phyloP scores from a whole-genome alignment of 2,888 invertebrate genomes.

The Cylloceria caligata region DNA sequence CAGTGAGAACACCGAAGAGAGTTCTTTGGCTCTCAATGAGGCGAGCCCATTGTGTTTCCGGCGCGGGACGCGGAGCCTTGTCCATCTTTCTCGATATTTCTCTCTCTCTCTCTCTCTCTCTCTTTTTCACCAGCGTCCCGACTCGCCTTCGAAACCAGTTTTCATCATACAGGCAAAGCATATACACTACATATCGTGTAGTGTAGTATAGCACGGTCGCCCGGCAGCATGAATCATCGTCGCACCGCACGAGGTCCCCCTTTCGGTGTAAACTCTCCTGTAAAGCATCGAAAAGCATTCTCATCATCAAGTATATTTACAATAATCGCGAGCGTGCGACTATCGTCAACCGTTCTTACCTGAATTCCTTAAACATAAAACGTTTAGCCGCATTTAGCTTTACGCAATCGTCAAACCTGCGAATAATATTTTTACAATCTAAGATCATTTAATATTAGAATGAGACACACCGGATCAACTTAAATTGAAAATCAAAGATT shows the following conservation, averaged over 20 bases:
- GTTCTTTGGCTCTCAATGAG: constrained; percentile 51
- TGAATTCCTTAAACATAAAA: constrained; percentile 8
- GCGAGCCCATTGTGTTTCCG: constrained; percentile 66
- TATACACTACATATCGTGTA: constrained; percentile 24
- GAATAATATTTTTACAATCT: background rate
- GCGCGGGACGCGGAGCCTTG: constrained; percentile 37
- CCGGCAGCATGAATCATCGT: constrained; percentile 69
- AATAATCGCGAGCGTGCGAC: constrained; percentile 54
- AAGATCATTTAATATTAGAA: no score
- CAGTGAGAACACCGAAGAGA: constrained; percentile 39
- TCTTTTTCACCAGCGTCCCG: constrained; percentile 26
- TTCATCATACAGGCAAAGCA: constrained; percentile 46
- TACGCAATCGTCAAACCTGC: background rate
- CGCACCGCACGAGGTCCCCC: constrained; percentile 58
- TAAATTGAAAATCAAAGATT: background rate
- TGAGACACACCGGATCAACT: background rate
- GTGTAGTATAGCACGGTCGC: constrained; percentile 25
- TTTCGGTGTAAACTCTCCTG: constrained; percentile 59
- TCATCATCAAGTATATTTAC: constrained; percentile 38
- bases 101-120: constrained; percentile 23
- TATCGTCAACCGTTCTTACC: constrained; percentile 10
- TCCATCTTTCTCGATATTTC: constrained; percentile 11
- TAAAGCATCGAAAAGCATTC: constrained; percentile 53
- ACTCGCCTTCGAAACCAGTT: constrained; percentile 65
- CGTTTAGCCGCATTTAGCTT: background rate